A percentile compares a stretch with the other conserved stretches of the same genome.
phyloP scores from a whole-genome alignment of 92 coral and sea anemone species.

The Montipora capitata region DNA sequence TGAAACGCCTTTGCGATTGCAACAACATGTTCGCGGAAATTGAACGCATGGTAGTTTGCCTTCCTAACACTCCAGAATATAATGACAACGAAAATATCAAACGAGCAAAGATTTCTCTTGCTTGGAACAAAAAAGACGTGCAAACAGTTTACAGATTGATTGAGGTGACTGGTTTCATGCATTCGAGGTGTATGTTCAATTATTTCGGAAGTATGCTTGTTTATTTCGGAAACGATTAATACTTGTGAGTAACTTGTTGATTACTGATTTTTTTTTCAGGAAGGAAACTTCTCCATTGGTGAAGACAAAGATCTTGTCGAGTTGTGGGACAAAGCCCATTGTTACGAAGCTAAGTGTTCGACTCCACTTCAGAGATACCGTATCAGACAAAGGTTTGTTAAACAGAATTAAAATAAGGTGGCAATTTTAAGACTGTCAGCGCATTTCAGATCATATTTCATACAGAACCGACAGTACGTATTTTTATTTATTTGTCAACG shows the following conservation, averaged over 20 bases:
- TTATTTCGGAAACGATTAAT: constrained; percentile 1
- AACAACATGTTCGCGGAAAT: constrained; percentile 39
- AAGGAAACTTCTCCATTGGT: constrained; percentile 52
- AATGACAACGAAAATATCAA: constrained; percentile 40
- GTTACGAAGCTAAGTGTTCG: constrained; percentile 33
- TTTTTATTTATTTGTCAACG: no score
- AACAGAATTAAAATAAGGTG: no score
- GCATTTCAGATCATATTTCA: no score
- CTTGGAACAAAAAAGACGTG: constrained; percentile 49
- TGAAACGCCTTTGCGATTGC: constrained; percentile 19
- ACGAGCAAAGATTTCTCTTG: constrained; percentile 59
- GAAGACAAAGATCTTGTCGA: constrained; percentile 57
- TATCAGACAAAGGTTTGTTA: constrained; percentile 31
- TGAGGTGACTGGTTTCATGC: constrained; percentile 25
- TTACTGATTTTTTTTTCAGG: constrained; percentile 20
- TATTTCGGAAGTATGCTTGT: not conserved
- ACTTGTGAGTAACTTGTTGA: not conserved
- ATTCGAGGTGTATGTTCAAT: not conserved
- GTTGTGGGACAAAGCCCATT: constrained; percentile 75
- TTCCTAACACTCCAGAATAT: constrained; percentile 40
- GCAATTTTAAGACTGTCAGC: no score
- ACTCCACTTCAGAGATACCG: constrained; percentile 43
- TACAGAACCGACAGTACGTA: no score
- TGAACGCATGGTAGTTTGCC: constrained; percentile 35
- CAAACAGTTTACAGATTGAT: constrained; percentile 45